Evolutionary conservation across 64 coral and sea anemone species (phyloP), one percentile per base, ranked within the genome.

Genomic region (Pachyseris speciosa): DNA sequence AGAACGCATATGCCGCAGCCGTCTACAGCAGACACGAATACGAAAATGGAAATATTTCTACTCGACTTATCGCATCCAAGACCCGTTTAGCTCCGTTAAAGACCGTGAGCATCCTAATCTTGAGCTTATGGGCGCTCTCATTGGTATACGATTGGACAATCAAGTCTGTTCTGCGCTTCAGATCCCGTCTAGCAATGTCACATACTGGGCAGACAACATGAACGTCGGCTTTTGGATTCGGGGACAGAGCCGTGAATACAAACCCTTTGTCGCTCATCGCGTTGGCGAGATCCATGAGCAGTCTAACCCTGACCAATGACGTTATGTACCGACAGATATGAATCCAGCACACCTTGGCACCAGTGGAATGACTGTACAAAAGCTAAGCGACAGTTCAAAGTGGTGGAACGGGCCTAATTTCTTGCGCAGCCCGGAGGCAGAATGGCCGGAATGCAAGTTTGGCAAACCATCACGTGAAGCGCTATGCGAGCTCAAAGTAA

Each of bases 241-340:
- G 37, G 85, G 85, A 7, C 72, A 90, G 69, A 95, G 94, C 40
- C 61, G 74, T 3, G 57, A 86, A 40, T 91, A 87, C 34, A 91
- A 95, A 28, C 77, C 67, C 41, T 89, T 89, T 15, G 77, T 92
- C 20, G 86, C 78, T 0, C 69, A 96, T 30, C 19, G 86, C 26
- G 90, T 96, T 70, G 90, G 90, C 13, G 78, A 96, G 71, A 92
- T 92, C 22, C 85, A 96, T 22, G 90, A 96, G 40, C 15, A 92
- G 0, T 85, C 89, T 17, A 81, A 39, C 49, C 88, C 84, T 20
- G 69, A 90, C 30, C 93, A 90, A 47, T 85, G 93, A n/a, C 45
- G 69, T 57, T 90, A 94, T 65, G 93, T 90, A 16, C 87, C 87
- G 13, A 94, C 93, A 7, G 52, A 57, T 10, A 3, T 88, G 45